These are phyloP conservation scores for Danaus chrysippus DNA, from an alignment of 2,888 invertebrate species.

Conservation along the genomic window DNA sequence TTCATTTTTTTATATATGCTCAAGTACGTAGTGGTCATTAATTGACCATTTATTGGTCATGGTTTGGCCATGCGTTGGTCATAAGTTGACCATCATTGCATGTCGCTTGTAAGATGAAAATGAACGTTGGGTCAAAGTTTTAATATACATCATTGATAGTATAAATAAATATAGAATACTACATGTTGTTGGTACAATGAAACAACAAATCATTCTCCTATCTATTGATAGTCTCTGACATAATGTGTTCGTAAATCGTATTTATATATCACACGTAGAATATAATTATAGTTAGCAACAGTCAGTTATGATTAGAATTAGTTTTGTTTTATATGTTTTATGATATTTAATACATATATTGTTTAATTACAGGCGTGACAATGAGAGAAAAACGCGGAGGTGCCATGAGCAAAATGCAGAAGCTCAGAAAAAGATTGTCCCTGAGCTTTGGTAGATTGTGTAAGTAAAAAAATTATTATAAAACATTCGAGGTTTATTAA, in stretches of 20 bases:
- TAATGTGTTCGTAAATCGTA: background rate
- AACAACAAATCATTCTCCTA: background rate
- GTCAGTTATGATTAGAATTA: background rate
- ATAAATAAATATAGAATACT: background rate
- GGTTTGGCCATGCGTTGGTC: no score
- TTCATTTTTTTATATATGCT: no score
- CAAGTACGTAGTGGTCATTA: no score
- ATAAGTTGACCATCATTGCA: no score
- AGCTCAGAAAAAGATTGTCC: slow-evolving; percentile 95
- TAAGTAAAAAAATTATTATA: slow-evolving; percentile 80
- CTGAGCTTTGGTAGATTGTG: slow-evolving; percentile 97
- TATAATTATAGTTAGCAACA: background rate
- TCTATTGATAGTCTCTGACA: background rate
- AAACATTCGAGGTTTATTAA: no score
- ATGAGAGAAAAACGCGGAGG: slow-evolving; percentile 96
- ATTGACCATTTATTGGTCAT: no score
- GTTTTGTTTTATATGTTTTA: slow-evolving; percentile 10
- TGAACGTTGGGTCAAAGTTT: no score
- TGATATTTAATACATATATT: slow-evolving; percentile 40
- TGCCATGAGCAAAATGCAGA: slow-evolving; percentile 94
- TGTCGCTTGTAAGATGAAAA: no score
- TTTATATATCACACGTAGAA: background rate
- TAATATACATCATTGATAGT: background rate
- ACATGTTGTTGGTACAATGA: background rate
- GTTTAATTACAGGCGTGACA: slow-evolving; percentile 84